A percentile compares a stretch with the other conserved stretches of the same genome.
Evolutionary conservation across 37 sponge, comb jelly and placozoan species (phyloP).

Genomic region (Haliclona indistincta): DNA sequence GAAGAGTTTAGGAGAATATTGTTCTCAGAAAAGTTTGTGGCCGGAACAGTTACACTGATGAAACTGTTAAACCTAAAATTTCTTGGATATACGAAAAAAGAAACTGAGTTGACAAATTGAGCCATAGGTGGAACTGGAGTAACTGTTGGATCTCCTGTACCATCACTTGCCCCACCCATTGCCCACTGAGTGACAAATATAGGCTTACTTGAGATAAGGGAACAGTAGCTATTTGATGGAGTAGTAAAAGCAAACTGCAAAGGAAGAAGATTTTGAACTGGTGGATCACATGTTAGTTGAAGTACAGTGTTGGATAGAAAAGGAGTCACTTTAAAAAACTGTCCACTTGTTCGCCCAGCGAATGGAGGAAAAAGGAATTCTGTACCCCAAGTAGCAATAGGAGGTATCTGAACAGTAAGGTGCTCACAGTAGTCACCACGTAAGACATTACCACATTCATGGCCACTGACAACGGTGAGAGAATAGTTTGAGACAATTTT

Average conservation of each 20-base stretch:
- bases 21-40: neutral
- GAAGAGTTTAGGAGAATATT: neutral
- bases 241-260: too few relatives aligned
- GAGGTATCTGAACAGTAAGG: conserved; percentile 2
- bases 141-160: conserved; percentile 9
- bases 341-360: conserved; percentile 2
- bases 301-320: neutral
- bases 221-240: neutral
- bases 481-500: conserved; percentile 16
- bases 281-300: neutral
- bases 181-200: neutral
- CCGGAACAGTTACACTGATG: conserved; percentile 11
- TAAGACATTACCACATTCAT: conserved; percentile 1
- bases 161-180: conserved; percentile 1
- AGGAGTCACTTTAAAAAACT: neutral
- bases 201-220: neutral
- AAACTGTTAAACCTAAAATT: neutral
- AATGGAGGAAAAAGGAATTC: conserved; percentile 4
- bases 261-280: too few relatives aligned
- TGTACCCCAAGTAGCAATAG: conserved; percentile 7
- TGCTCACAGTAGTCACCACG: neutral
- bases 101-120: neutral
- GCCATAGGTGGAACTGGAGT: neutral
- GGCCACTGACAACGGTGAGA: conserved; percentile 9
- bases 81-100: neutral